Base-by-base conservation (phyloP, 2,888 invertebrate species). In the Trissoscelio sp. region DNA sequence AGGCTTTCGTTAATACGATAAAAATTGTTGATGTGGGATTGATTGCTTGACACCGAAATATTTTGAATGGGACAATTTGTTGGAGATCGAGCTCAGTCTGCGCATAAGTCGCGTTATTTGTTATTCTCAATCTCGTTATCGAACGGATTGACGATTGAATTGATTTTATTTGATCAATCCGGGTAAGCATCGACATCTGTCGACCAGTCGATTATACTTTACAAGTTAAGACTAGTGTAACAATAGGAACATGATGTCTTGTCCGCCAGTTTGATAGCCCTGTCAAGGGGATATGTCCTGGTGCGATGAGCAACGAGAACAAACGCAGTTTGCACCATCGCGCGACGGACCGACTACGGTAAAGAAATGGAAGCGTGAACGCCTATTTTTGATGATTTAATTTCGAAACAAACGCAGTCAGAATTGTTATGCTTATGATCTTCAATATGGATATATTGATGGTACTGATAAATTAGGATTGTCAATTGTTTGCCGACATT, bases 181-280 rank as follows among this genome's bases (percentile, higher is more conserved):
- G 37, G 39, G 39, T 16, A 24, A 53, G 48, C 42, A 24, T 72
- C 72, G 80, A 51, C 44, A 31, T 57, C 28, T 51, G 67, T 64
- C 74, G 83, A 83, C 81, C 81, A 79, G 83, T 84, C 83, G 81
- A 70, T 73, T 82, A 69, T 82, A 81, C 81, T 85, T 84, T 86
- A 90, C 89, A 87, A 84, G 79, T 88, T 89, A 90, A 89, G 91
- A 91, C 91, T 91, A 91, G 91, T 89, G 89, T 88, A 88, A 90
- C 88, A 90, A 90, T 90, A 91, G 91, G 91, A 91, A 91, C 91
- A 91, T 91, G 89, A 85, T 89, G 88, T 89, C 88, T 89, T 87
- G 86, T 85, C 87, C 85, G 87, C 87, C 87, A 86, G 84, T 86
- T 86, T 84, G 73, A 78, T 78, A 83, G 83, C 78, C 83, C 79